Evolutionary conservation across 30 jellyfish, hydroid and myxozoan species (phyloP).

Genomic region (Mastigias papua): DNA sequence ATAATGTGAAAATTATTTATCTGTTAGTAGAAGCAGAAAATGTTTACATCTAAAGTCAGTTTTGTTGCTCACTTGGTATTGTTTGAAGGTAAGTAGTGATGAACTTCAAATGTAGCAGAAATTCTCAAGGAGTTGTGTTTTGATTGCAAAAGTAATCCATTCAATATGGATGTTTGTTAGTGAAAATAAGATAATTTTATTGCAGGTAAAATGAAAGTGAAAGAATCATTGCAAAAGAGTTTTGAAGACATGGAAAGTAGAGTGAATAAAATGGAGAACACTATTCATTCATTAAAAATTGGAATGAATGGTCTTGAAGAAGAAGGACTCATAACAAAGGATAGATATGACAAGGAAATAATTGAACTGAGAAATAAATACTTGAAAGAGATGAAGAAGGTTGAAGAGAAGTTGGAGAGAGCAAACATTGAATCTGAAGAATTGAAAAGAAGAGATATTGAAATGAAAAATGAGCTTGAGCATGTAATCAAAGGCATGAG

Average conservation of each 20-base stretch:
- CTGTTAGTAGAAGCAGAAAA: no score
- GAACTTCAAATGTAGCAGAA: no score
- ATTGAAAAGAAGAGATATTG: slow-evolving; percentile 40
- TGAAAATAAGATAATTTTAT: neutral
- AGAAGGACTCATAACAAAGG: slow-evolving; percentile 21
- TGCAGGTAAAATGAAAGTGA: slow-evolving; percentile 5
- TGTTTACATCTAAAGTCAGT: no score
- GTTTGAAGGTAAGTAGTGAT: no score
- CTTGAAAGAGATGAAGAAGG: slow-evolving; percentile 22
- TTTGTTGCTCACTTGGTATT: no score
- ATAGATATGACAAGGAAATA: slow-evolving; percentile 11
- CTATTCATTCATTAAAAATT: slow-evolving; percentile 48
- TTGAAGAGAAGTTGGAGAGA: slow-evolving; percentile 14
- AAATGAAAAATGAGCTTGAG: slow-evolving; percentile 33
- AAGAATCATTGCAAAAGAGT: slow-evolving; percentile 34
- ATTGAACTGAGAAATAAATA: slow-evolving; percentile 23
- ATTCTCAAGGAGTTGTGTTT: no score
- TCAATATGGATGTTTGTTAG: no score
- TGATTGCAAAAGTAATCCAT: no score
- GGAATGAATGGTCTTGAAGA: slow-evolving; percentile 68
- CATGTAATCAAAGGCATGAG: slow-evolving; percentile 33
- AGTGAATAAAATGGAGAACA: slow-evolving; percentile 67
- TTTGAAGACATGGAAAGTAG: slow-evolving; percentile 72
- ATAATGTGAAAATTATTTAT: no score
- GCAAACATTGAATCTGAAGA: slow-evolving; percentile 44